Percentiles rank a stretch among this genome's conserved stretches.
Conservation (phyloP, 35 echinoderm and acorn worm genomes). For the Ptychodera flava region DNA sequence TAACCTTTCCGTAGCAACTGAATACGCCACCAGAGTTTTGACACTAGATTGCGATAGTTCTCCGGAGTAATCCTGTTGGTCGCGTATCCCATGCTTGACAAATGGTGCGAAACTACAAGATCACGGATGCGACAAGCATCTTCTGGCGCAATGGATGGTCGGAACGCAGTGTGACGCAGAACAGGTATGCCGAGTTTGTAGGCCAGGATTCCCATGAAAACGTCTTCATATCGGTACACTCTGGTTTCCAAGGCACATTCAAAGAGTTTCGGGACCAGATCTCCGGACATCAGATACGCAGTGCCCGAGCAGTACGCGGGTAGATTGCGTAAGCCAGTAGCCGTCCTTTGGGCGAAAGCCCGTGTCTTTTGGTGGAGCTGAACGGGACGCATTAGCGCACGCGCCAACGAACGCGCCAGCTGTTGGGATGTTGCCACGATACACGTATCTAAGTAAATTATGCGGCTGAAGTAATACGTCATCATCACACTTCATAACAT, state of each 20-base stretch:
- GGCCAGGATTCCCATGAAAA: not conserved
- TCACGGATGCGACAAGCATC: not conserved
- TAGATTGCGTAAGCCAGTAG: not conserved
- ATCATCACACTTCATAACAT: conserved; percentile 60
- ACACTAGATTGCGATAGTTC: not conserved
- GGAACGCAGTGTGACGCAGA: not conserved
- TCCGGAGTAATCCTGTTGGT: not conserved
- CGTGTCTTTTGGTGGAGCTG: not conserved
- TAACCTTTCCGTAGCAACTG: not conserved
- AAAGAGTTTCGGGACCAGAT: not conserved
- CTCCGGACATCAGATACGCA: not conserved
- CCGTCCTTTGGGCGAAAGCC: not conserved
- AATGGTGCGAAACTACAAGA: not conserved
- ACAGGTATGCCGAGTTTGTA: not conserved
- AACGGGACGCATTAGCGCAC: not conserved
- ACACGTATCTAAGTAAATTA: conserved; percentile 41
- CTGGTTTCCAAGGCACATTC: not conserved
- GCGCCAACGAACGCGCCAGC: not conserved
- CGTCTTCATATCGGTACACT: not conserved
- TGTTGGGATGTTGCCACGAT: not conserved
- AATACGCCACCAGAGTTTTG: not conserved
- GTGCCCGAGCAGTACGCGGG: not conserved
- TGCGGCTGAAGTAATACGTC: conserved; percentile 29
- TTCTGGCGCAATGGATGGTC: not conserved
- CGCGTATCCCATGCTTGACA: not conserved